phyloP scores from a whole-genome alignment of 2,113 vertebrate genomes.

The Mystacornis crossleyi region DNA sequence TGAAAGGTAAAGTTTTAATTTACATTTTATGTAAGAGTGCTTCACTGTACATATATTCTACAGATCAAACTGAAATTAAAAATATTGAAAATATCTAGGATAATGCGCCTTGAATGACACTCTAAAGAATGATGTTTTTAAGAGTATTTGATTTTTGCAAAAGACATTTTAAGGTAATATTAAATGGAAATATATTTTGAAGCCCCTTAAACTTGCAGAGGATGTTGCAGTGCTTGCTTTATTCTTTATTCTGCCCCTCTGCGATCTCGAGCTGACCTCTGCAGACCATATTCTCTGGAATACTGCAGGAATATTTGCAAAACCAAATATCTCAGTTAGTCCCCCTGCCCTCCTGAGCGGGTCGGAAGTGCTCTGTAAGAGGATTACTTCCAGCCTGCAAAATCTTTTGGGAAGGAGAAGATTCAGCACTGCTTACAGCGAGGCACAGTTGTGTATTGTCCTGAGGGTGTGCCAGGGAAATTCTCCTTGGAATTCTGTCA shows the following conservation, averaged over 20 bases:
- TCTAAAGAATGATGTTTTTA: neutral
- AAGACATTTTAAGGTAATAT: neutral
- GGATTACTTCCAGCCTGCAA: neutral
- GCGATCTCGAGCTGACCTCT: neutral
- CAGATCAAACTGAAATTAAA: neutral
- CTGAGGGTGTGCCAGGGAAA: neutral
- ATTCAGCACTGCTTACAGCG: neutral
- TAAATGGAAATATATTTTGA: neutral
- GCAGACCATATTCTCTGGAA: neutral
- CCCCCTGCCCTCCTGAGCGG: neutral
- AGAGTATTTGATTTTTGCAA: neutral
- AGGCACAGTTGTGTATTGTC: fast-evolving
- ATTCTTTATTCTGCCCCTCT: neutral
- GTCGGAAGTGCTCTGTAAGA: neutral
- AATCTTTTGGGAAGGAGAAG: neutral
- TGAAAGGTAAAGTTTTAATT: neutral
- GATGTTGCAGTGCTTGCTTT: neutral
- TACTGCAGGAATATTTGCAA: neutral
- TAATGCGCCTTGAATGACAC: neutral
- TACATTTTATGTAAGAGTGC: neutral
- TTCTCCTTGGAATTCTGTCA: neutral
- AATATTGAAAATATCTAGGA: neutral
- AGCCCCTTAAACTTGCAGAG: neutral
- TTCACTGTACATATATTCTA: neutral
- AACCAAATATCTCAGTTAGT: neutral